Evolutionary conservation across 2,888 invertebrate genomes (phyloP).

Genomic region (Drosophila barbarae): DNA sequence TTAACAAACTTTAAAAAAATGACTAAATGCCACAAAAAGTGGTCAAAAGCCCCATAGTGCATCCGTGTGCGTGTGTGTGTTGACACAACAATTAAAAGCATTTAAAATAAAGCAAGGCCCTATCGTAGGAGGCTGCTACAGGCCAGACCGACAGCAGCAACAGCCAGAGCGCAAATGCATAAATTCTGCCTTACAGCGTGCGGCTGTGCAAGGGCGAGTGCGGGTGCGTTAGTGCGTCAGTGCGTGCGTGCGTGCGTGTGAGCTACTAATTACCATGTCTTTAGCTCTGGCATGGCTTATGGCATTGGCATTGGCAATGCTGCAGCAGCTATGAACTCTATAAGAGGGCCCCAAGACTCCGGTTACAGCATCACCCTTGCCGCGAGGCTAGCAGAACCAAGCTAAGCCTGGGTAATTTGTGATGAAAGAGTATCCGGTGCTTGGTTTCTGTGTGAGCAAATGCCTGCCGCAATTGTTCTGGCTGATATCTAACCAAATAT

Average conservation of each 20-base stretch:
- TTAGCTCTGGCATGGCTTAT: conserved; percentile 70
- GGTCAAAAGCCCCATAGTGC: no score
- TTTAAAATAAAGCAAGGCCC: conserved; percentile 72
- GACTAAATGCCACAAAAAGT: no score
- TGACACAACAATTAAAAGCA: conserved; percentile 76
- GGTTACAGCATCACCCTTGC: conserved; percentile 11
- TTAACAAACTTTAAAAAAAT: no score
- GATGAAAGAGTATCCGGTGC: conserved; percentile 7
- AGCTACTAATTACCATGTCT: conserved; percentile 73
- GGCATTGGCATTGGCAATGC: conserved; percentile 60
- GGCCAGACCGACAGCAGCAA: conserved; percentile 49
- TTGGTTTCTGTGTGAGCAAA: neutral
- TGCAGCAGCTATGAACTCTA: conserved; percentile 32
- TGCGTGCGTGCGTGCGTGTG: conserved; percentile 31
- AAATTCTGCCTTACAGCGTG: conserved; percentile 55
- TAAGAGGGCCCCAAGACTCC: conserved; percentile 15
- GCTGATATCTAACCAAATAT: conserved; percentile 50
- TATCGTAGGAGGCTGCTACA: conserved; percentile 47
- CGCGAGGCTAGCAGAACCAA: neutral
- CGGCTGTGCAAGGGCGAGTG: conserved; percentile 5
- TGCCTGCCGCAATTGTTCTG: conserved; percentile 10
- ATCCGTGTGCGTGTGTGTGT: conserved; percentile 47
- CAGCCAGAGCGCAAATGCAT: conserved; percentile 63
- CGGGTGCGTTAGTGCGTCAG: conserved; percentile 16
- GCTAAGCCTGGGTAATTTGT: neutral